phyloP scores from a whole-genome alignment of 2,888 invertebrate genomes.

The Tenthredo distinguenda region DNA sequence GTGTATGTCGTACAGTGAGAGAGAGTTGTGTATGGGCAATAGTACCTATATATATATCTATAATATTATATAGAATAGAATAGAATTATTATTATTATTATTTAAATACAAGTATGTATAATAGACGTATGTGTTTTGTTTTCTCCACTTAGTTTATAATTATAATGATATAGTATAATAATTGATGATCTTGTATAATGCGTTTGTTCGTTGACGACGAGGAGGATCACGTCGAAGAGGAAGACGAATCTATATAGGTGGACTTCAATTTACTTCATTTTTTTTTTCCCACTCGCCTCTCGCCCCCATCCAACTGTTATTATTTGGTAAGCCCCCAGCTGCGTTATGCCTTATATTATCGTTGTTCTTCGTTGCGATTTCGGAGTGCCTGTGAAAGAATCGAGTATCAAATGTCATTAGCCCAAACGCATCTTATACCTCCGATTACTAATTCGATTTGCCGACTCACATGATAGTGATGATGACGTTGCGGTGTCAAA shows the following conservation, averaged over 20 bases:
- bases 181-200: conserved; percentile 53
- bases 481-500: conserved; percentile 48
- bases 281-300: neutral
- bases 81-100: conserved; percentile 55
- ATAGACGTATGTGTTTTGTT: conserved; percentile 68
- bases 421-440: neutral
- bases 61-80: conserved; percentile 39
- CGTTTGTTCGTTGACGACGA: conserved; percentile 50
- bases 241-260: conserved; percentile 1
- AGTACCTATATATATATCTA: conserved; percentile 68
- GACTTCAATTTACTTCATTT: neutral
- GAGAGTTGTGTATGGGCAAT: conserved; percentile 72
- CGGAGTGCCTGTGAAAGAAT: conserved; percentile 32
- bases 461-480: conserved; percentile 47
- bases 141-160: conserved; percentile 54
- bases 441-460: neutral
- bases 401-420: neutral
- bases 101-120: conserved; percentile 57
- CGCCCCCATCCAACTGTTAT: neutral
- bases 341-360: conserved; percentile 4
- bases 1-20: conserved; percentile 76
- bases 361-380: conserved; percentile 30
- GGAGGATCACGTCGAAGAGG: conserved; percentile 26
- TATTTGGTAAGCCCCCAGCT: conserved; percentile 29
- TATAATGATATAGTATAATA: conserved; percentile 54